These are phyloP conservation scores for Microtus pennsylvanicus DNA, from an alignment of 2,113 vertebrate species.

Conservation along the genomic window DNA sequence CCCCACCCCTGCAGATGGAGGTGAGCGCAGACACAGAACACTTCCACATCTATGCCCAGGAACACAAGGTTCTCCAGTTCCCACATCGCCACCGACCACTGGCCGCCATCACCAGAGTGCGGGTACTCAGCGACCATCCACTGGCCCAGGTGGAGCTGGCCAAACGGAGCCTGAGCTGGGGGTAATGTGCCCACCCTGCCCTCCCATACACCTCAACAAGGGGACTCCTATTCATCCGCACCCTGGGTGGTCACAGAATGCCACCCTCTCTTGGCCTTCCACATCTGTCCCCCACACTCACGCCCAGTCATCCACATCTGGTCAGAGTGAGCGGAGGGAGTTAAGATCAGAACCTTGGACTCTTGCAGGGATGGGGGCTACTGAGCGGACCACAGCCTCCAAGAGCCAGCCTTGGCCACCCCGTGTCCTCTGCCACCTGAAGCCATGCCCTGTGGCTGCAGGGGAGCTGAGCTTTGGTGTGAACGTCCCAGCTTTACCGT, in stretches of 20 bases:
- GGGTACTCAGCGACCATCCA: slow-evolving; percentile 87
- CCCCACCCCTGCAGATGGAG: slow-evolving; percentile 85
- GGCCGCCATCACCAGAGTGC: slow-evolving; percentile 87
- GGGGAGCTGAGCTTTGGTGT: not conserved
- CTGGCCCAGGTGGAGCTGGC: slow-evolving; percentile 89
- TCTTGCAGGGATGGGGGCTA: not conserved
- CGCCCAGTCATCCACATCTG: not conserved
- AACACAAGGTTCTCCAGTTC: slow-evolving; percentile 87
- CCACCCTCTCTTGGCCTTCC: not conserved
- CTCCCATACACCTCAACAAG: rapidly evolving
- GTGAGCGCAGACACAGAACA: slow-evolving; percentile 88
- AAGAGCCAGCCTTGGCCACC: not conserved
- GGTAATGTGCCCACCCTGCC: not conserved
- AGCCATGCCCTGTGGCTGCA: not conserved
- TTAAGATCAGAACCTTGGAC: not conserved
- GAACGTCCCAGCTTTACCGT: not conserved
- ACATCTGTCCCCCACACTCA: not conserved
- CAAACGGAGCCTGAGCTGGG: slow-evolving; percentile 84
- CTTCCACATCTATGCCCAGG: slow-evolving; percentile 88
- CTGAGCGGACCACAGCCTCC: not conserved
- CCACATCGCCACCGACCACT: slow-evolving; percentile 87
- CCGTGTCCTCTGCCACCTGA: not conserved
- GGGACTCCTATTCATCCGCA: not conserved
- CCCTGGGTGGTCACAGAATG: not conserved
- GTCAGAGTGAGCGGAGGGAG: not conserved